A percentile compares a stretch with the other conserved stretches of the same genome.
Conservation (phyloP, 1,140 invertebrate species). For the Agrilus planipennis region DNA sequence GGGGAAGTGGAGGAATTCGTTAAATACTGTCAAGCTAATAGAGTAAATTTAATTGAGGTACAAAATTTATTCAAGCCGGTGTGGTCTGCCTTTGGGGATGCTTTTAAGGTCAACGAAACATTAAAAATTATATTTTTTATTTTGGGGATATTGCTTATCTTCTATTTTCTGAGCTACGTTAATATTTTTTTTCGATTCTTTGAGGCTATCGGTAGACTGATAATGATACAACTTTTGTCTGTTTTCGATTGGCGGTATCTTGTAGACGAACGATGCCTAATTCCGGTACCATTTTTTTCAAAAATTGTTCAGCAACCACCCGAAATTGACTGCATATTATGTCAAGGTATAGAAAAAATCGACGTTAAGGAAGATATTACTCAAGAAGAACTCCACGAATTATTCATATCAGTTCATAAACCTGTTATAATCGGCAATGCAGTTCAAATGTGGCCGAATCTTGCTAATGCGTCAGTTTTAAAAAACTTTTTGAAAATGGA, state of each 20-base stretch:
- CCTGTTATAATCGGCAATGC: conserved; percentile 19
- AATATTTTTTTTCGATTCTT: conserved; percentile 42
- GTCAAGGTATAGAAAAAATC: conserved; percentile 21
- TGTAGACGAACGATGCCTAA: conserved; percentile 59
- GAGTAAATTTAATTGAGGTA: too few relatives aligned
- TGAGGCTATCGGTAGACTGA: conserved; percentile 47
- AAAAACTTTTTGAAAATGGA: background rate
- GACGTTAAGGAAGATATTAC: conserved; percentile 12
- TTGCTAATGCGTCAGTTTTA: background rate
- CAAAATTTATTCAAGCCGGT: background rate
- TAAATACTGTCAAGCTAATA: too few relatives aligned
- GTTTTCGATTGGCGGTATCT: conserved; percentile 71
- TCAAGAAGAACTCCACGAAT: conserved; percentile 12
- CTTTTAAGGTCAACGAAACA: background rate
- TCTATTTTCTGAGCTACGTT: conserved; percentile 36
- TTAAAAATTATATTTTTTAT: conserved; percentile 1
- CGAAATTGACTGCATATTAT: conserved; percentile 24
- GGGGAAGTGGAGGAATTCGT: too few relatives aligned
- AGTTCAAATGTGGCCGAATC: conserved; percentile 17
- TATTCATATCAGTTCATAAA: conserved; percentile 19
- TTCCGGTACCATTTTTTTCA: background rate
- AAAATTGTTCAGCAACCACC: conserved; percentile 37
- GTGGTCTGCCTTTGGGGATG: background rate
- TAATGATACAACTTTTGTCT: conserved; percentile 55
- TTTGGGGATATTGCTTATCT: conserved; percentile 18